Evolutionary conservation across 2,888 invertebrate genomes (phyloP).

Genomic region (Dolichomitus sp.): DNA sequence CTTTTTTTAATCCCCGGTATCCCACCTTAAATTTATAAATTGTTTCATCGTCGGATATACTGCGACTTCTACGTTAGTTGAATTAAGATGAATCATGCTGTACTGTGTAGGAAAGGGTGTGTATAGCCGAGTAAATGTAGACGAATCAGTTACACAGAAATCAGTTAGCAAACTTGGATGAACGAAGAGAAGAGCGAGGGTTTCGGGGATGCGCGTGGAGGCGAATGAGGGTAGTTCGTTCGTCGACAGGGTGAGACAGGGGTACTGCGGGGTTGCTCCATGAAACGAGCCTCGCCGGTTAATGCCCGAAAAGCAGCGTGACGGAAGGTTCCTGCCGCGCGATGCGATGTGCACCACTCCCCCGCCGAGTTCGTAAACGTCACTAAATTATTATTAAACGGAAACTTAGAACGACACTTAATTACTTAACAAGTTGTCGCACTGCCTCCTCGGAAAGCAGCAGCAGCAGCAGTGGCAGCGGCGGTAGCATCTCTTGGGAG

Average conservation of each 20-base stretch:
- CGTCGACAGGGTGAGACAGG: conserved; percentile 14
- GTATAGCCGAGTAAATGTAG: conserved; percentile 44
- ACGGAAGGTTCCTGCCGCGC: conserved; percentile 73
- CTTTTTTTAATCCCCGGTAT: conserved; percentile 13
- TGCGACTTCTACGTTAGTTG: conserved; percentile 9
- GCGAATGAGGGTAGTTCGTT: conserved; percentile 27
- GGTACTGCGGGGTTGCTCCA: conserved; percentile 25
- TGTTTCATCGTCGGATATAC: conserved; percentile 7
- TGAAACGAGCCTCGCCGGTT: conserved; percentile 56
- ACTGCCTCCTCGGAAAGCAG: conserved; percentile 71
- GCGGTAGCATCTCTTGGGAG: conserved; percentile 68
- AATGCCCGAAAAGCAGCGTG: conserved; percentile 66
- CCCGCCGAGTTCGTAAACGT: conserved; percentile 75
- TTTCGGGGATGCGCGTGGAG: conserved; percentile 26
- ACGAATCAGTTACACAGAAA: conserved; percentile 61
- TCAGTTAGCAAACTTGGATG: conserved; percentile 59
- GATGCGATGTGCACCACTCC: conserved; percentile 56
- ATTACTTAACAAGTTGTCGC: conserved; percentile 82
- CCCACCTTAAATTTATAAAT: neutral
- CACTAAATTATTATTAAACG: conserved; percentile 82
- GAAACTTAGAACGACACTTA: conserved; percentile 81
- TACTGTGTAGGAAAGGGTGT: neutral
- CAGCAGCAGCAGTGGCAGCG: conserved; percentile 62
- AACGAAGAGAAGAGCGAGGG: conserved; percentile 42
- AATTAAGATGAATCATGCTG: conserved; percentile 48